Percentiles rank a stretch among this genome's conserved stretches.
These are phyloP conservation scores for Neomicropteryx cornuta DNA, from an alignment of 1,140 invertebrate species.

Conservation along the genomic window DNA sequence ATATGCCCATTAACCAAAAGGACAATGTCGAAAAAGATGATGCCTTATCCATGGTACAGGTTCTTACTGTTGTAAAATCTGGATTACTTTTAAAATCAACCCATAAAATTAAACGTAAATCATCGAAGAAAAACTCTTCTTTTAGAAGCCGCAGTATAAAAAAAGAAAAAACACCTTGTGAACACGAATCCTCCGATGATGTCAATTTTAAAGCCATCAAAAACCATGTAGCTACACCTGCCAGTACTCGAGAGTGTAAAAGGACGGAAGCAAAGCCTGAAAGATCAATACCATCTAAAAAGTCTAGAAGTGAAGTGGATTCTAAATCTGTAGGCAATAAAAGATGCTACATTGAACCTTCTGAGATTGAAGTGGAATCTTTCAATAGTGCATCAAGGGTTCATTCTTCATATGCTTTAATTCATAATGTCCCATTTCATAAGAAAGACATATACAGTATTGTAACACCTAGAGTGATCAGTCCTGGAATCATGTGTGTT, in stretches of 20 bases:
- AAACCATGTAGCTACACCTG: too few relatives aligned
- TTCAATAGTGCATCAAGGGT: too few relatives aligned
- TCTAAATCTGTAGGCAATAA: slow-evolving; percentile 36
- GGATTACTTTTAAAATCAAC: slow-evolving; percentile 26
- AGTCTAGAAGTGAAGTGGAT: slow-evolving; percentile 33
- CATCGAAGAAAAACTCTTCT: slow-evolving; percentile 30
- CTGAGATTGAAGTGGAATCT: slow-evolving; percentile 29
- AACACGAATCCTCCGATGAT: slow-evolving; percentile 26
- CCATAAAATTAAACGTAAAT: slow-evolving; percentile 35
- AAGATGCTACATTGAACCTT: slow-evolving; percentile 38
- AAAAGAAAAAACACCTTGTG: slow-evolving; percentile 26
- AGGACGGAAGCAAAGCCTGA: too few relatives aligned
- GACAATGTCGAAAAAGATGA: slow-evolving; percentile 23
- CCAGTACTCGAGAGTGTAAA: slow-evolving; percentile 24
- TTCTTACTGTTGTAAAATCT: slow-evolving; percentile 34
- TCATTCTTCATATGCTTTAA: too few relatives aligned
- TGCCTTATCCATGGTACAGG: slow-evolving; percentile 34
- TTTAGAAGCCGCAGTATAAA: slow-evolving; percentile 29
- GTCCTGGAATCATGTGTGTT: slow-evolving; percentile 13
- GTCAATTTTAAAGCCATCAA: too few relatives aligned
- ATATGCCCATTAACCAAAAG: slow-evolving; percentile 20
- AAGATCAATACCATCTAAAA: slow-evolving; percentile 19
- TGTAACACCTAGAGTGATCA: slow-evolving; percentile 15
- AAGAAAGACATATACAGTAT: too few relatives aligned
- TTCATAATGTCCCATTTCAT: too few relatives aligned